Percentiles rank a stretch among this genome's conserved stretches.
Evolutionary conservation across 2,113 vertebrate genomes (phyloP).

Genomic region (Ursus arctos): DNA sequence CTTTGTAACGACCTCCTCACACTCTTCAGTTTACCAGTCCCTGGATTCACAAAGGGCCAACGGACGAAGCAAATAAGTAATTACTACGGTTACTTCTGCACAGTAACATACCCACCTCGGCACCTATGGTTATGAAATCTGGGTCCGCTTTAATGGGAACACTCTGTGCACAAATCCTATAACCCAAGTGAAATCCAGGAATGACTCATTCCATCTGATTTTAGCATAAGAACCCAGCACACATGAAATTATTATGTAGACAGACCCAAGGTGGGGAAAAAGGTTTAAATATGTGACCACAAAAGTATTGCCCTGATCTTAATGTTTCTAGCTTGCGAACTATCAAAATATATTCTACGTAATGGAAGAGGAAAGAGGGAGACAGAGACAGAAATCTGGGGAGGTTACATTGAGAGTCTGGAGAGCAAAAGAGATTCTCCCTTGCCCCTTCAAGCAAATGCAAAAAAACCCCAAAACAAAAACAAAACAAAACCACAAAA

Average conservation of each 20-base stretch:
- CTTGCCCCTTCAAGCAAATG: neutral
- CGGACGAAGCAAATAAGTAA: neutral
- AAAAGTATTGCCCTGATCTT: neutral
- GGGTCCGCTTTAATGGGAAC: neutral
- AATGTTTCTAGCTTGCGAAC: neutral
- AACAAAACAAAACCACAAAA: too few relatives aligned
- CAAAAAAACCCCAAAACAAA: neutral
- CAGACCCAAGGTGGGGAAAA: neutral
- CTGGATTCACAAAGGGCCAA: neutral
- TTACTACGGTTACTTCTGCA: too few relatives aligned
- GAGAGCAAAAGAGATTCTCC: neutral
- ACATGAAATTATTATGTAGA: neutral
- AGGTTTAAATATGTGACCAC: neutral
- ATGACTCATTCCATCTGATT: neutral
- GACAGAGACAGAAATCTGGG: neutral
- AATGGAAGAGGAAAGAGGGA: neutral
- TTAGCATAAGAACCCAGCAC: neutral
- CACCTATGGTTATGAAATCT: neutral
- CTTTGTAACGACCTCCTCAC: neutral
- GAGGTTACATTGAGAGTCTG: neutral
- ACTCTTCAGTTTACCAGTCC: neutral
- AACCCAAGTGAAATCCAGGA: neutral
- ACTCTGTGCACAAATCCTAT: rapidly evolving
- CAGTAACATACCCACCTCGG: neutral
- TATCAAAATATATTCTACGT: neutral